These are phyloP conservation scores for Lasiommata megera DNA, from an alignment of 2,888 invertebrate genomes.

Conservation along the genomic window DNA sequence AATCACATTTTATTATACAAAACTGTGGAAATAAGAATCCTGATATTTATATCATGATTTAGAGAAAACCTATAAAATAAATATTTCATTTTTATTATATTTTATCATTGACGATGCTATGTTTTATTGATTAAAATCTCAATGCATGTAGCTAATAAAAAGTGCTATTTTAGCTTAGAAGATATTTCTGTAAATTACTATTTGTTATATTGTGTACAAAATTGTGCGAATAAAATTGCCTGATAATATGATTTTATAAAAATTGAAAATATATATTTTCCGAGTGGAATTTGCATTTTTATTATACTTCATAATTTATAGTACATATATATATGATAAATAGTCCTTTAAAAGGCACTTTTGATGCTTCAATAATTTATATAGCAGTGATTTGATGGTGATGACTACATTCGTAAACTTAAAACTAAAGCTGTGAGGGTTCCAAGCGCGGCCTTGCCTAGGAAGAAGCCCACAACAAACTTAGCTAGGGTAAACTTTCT, in stretches of 20 bases:
- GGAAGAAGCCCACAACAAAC: too few species aligned
- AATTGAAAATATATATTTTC: slow-evolving; percentile 78
- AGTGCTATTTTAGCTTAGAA: slow-evolving; percentile 26
- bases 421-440: too few species aligned
- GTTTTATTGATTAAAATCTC: not conserved
- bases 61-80: too few species aligned
- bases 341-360: too few species aligned
- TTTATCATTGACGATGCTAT: not conserved
- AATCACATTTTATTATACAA: not conserved
- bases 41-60: not conserved
- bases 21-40: not conserved
- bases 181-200: slow-evolving; percentile 25
- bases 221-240: slow-evolving; percentile 76
- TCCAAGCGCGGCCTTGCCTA: too few species aligned
- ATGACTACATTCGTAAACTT: too few species aligned
- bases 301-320: slow-evolving; percentile 5
- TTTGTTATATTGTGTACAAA: slow-evolving; percentile 70
- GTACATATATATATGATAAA: too few species aligned
- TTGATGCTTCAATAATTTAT: too few species aligned
- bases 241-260: slow-evolving; percentile 80
- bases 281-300: slow-evolving; percentile 66
- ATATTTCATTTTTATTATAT: not conserved
- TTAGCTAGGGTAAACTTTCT: too few species aligned
- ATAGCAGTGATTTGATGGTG: too few species aligned
- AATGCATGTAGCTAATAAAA: slow-evolving; percentile 15